These are phyloP conservation scores for Drosophila hydei DNA, from an alignment of 1,140 invertebrate genomes.

Conservation along the genomic window DNA sequence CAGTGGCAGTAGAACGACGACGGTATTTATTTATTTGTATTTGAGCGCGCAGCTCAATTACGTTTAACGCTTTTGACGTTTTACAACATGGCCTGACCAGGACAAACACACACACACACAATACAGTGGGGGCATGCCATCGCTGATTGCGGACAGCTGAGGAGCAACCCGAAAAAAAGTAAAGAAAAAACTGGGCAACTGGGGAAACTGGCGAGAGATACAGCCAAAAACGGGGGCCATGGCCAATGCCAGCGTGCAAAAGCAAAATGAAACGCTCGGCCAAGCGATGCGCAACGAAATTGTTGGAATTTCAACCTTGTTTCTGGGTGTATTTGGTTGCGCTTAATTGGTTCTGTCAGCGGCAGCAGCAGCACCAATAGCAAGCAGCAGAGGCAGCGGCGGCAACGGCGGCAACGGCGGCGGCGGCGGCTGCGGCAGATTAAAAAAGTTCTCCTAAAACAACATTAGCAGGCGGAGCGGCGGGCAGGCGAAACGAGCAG, in stretches of 20 bases:
- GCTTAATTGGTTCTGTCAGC: conserved; percentile 82
- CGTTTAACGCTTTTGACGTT: conserved; percentile 82
- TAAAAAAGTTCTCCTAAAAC: conserved; percentile 81
- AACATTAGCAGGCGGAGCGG: conserved; percentile 63
- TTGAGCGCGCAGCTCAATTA: conserved; percentile 81
- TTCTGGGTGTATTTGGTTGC: conserved; percentile 69
- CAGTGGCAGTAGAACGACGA: not conserved
- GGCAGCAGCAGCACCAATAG: conserved; percentile 53
- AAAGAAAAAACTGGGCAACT: conserved; percentile 3
- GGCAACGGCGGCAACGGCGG: conserved; percentile 21
- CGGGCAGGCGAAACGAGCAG: conserved; percentile 26
- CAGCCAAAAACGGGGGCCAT: conserved; percentile 3
- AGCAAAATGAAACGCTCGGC: conserved; percentile 45
- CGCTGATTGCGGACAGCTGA: conserved; percentile 38
- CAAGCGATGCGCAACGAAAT: conserved; percentile 46
- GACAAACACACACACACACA: conserved; percentile 32
- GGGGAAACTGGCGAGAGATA: conserved; percentile 1
- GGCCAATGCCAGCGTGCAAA: conserved; percentile 28
- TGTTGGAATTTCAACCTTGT: conserved; percentile 68
- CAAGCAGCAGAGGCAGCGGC: conserved; percentile 30
- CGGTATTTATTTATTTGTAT: conserved; percentile 80
- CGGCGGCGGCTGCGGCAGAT: conserved; percentile 55
- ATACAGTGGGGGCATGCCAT: conserved; percentile 43
- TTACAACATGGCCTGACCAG: conserved; percentile 68
- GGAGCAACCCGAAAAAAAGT: conserved; percentile 12